These are phyloP conservation scores for Nipponacmea schrenckii DNA, from an alignment of 2,888 invertebrate genomes.

Conservation along the genomic window DNA sequence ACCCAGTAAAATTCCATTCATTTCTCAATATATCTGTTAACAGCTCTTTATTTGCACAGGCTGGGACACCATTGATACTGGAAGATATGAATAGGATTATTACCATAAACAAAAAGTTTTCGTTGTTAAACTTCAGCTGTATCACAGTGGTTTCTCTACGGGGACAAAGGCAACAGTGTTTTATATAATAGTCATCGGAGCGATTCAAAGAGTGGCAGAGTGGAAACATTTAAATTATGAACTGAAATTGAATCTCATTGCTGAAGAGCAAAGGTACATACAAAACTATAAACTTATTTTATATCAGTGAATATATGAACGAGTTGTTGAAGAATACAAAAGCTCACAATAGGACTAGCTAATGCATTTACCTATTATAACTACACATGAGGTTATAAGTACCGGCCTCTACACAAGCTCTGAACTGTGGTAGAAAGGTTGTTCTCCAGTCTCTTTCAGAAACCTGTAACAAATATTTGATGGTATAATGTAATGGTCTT, in stretches of 20 bases:
- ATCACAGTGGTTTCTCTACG: no score
- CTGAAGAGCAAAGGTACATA: no score
- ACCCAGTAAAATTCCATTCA: conserved; percentile 58
- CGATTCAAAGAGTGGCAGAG: no score
- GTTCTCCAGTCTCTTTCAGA: conserved; percentile 51
- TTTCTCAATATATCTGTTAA: conserved; percentile 52
- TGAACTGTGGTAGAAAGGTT: conserved; percentile 59
- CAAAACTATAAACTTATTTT: no score
- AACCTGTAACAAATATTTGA: conserved; percentile 37
- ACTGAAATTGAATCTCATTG: no score
- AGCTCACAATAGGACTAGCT: no score
- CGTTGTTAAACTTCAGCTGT: no score
- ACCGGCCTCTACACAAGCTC: conserved; percentile 54
- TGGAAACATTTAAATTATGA: no score
- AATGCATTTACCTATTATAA: conserved; percentile 52
- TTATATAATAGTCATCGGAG: no score
- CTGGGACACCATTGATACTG: conserved; percentile 59
- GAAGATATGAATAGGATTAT: conserved; percentile 10
- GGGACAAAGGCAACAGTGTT: no score
- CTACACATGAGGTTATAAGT: conserved; percentile 62
- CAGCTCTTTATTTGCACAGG: conserved; percentile 54
- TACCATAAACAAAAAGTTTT: background rate
- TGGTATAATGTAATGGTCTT: background rate
- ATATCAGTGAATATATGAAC: no score
- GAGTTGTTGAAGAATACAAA: no score